Evolutionary conservation across 2,888 invertebrate genomes (phyloP), one percentile per base, ranked within the genome.

Genomic region (Macrophya annulata): DNA sequence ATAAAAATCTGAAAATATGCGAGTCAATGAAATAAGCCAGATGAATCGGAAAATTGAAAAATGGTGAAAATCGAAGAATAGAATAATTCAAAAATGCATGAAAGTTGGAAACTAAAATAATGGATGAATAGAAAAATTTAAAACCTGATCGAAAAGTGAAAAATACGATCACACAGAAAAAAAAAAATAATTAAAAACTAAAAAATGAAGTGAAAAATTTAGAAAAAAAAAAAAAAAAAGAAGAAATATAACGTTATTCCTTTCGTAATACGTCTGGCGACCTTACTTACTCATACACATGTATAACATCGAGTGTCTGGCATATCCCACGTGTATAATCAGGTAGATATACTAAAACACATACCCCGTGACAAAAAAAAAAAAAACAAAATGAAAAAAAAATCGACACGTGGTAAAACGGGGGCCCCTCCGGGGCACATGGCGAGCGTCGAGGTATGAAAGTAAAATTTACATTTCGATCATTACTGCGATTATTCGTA

Each of bases 401-500:
- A 15, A 9, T 43, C 45, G 21, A 74, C 45, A 21, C 45, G 74
- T 25, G 74, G 43, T 43, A 74, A 74, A 45, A 74, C n/a, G n/a
- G 31, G 25, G 45, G 45, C 37, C 37, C 37, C 37, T 37, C 37
- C 8, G 68, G 17, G 68, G 68, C 15, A 37, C 15, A 68, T 25
- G 1, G 74, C 17, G 12, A 43, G n/a, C n/a, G n/a, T 43, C 21
- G 21, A 21, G 74, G 74, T 45, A 9, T 74, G 21, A 31, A 74
- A 45, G 74, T 43, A 15, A 74, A 74, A 74, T 74, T 74, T 45
- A 74, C 74, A 74, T 74, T 74, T 48, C 74, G 74, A 74, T 74
- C 45, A 74, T 74, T 74, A 45, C 74, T 45, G 21, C 74, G 45
- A 74, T 74, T 74, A 45, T 74, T 74, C 45, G 45, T 45, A 45